Conservation (phyloP, 1,140 invertebrate species). For the Dendroctonus valens region DNA sequence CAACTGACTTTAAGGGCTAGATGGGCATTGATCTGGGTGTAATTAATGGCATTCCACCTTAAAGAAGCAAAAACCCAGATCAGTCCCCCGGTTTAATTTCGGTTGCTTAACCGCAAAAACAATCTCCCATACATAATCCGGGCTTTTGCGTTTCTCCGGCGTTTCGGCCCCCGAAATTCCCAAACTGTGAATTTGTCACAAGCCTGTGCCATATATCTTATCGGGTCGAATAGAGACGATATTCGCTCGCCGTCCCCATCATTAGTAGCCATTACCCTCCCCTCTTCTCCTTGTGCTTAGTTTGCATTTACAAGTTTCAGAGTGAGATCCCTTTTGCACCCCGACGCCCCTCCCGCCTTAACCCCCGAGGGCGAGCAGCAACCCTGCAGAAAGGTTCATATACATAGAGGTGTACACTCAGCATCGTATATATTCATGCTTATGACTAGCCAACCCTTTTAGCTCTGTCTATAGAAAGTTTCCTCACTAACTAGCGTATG, state of each 20-base stretch:
- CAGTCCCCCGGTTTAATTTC: too few species aligned
- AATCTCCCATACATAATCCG: too few species aligned
- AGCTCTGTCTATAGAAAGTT: constrained; percentile 34
- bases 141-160: too few species aligned
- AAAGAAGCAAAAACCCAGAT: too few species aligned
- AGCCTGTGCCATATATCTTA: constrained; percentile 45
- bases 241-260: constrained; percentile 44
- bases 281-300: constrained; percentile 49
- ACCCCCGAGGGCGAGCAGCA: constrained; percentile 27
- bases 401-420: constrained; percentile 51
- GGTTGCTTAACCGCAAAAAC: too few species aligned
- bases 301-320: constrained; percentile 51
- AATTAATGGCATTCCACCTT: too few species aligned
- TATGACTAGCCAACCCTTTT: constrained; percentile 27
- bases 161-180: constrained; percentile 29
- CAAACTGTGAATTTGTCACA: constrained; percentile 48
- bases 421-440: constrained; percentile 25
- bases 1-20: too few species aligned
- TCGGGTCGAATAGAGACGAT: constrained; percentile 46
- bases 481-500: constrained; percentile 32
- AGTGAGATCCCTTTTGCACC: constrained; percentile 35
- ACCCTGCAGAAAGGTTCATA: constrained; percentile 49
- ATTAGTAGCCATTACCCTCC: constrained; percentile 47
- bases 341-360: constrained; percentile 26
- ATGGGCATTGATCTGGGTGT: too few species aligned